Percentiles rank a stretch among this genome's conserved stretches.
These are phyloP conservation scores for Tenebrio molitor DNA, from an alignment of 1,140 invertebrate species.

Conservation along the genomic window DNA sequence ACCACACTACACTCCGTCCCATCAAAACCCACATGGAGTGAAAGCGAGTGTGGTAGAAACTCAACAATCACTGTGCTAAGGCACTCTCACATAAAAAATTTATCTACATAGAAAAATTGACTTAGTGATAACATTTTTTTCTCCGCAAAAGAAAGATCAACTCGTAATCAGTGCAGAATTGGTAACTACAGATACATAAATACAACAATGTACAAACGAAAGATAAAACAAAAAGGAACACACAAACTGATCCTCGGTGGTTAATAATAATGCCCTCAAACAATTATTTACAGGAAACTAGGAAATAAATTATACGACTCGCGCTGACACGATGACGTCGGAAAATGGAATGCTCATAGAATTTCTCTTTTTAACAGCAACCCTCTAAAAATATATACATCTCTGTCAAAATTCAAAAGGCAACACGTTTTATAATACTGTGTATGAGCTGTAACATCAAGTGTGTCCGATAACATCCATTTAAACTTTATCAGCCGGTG, in stretches of 20 bases:
- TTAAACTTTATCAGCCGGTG: conserved; percentile 21
- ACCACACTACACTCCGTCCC: conserved; percentile 6
- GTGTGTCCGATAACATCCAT: conserved; percentile 5
- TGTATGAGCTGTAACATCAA: conserved; percentile 32
- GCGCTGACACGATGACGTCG: neutral
- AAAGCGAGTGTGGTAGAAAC: conserved; percentile 16
- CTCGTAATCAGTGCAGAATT: conserved; percentile 27
- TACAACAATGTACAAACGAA: conserved; percentile 28
- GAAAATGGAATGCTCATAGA: conserved; percentile 6
- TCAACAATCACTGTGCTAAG: conserved; percentile 54
- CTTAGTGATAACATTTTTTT: conserved; percentile 13
- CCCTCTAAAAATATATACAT: conserved; percentile 36
- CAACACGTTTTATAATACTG: conserved; percentile 26
- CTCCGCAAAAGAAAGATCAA: neutral
- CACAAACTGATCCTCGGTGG: neutral
- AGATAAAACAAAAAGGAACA: neutral
- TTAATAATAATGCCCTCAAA: conserved; percentile 21
- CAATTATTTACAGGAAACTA: conserved; percentile 27
- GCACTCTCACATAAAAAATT: conserved; percentile 52
- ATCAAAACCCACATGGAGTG: neutral
- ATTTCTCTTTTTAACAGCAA: conserved; percentile 23
- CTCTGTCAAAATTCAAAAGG: conserved; percentile 37
- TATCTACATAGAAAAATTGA: conserved; percentile 53
- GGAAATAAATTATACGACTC: conserved; percentile 19
- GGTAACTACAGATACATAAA: conserved; percentile 46